phyloP scores from a whole-genome alignment of 2,888 invertebrate species.

The Synergus umbraculus region DNA sequence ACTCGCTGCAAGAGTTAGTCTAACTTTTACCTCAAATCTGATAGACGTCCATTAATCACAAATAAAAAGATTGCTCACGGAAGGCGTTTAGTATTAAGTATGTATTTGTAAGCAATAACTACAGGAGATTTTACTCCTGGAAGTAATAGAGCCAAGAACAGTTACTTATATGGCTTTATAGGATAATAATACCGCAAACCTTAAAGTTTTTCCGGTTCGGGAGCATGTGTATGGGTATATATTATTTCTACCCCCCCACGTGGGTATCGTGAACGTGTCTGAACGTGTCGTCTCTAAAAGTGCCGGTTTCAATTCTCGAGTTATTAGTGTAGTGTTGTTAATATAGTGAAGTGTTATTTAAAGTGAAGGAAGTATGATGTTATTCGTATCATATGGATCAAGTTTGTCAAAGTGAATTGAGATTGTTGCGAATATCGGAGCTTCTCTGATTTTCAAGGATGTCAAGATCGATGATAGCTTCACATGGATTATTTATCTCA shows the following conservation, averaged over 20 bases:
- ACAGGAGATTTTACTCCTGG: not conserved
- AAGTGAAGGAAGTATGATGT: not conserved
- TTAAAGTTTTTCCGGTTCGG: conserved; percentile 6
- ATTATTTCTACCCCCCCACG: conserved; percentile 3
- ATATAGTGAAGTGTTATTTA: not conserved
- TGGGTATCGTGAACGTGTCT: not conserved
- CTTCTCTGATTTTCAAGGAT: not conserved
- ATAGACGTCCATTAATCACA: not conserved
- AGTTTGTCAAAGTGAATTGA: not conserved
- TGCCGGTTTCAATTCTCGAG: not conserved
- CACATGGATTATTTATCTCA: conserved; percentile 8
- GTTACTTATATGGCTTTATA: not conserved
- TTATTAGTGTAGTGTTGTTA: not conserved
- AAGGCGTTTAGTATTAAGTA: not conserved
- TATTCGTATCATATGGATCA: not conserved
- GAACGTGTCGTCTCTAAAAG: not conserved
- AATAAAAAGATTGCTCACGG: not conserved
- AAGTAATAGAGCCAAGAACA: not conserved
- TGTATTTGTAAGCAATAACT: not conserved
- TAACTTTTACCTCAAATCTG: not conserved
- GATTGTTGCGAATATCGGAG: not conserved
- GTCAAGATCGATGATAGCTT: not conserved
- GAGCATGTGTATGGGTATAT: conserved; percentile 11
- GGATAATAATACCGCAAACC: not conserved
- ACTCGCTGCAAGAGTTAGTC: not conserved